Conservation (phyloP, 2,888 invertebrate genomes). For the Cephus pygmeus region DNA sequence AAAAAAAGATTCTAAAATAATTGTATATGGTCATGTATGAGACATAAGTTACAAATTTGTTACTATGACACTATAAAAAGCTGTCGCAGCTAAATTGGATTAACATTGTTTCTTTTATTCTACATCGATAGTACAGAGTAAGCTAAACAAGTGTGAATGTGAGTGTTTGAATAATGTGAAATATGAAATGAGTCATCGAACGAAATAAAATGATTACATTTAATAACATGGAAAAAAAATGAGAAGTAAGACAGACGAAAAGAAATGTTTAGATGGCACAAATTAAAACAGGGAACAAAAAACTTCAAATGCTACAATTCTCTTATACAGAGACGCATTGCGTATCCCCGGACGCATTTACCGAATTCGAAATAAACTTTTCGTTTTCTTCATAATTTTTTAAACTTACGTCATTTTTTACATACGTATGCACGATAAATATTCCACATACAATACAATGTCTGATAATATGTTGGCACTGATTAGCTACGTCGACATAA, state of each 20-base stretch:
- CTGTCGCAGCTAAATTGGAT: background rate
- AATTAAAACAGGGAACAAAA: background rate
- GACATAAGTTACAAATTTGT: background rate
- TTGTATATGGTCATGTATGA: background rate
- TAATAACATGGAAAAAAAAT: background rate
- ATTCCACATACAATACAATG: background rate
- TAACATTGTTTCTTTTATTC: background rate
- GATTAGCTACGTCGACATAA: background rate
- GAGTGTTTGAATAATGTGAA: background rate
- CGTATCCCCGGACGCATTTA: background rate
- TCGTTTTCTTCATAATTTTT: background rate
- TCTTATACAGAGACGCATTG: background rate
- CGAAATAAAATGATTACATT: background rate
- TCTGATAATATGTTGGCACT: background rate
- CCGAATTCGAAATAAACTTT: background rate
- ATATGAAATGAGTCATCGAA: background rate
- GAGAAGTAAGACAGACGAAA: background rate
- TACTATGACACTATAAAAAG: background rate
- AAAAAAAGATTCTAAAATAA: background rate
- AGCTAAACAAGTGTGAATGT: background rate
- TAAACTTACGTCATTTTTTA: background rate
- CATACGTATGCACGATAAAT: background rate
- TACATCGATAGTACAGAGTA: background rate
- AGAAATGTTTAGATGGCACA: background rate
- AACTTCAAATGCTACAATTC: background rate